These are phyloP conservation scores for Mactra quadrangularis DNA, from an alignment of 1,140 invertebrate species.

Conservation along the genomic window DNA sequence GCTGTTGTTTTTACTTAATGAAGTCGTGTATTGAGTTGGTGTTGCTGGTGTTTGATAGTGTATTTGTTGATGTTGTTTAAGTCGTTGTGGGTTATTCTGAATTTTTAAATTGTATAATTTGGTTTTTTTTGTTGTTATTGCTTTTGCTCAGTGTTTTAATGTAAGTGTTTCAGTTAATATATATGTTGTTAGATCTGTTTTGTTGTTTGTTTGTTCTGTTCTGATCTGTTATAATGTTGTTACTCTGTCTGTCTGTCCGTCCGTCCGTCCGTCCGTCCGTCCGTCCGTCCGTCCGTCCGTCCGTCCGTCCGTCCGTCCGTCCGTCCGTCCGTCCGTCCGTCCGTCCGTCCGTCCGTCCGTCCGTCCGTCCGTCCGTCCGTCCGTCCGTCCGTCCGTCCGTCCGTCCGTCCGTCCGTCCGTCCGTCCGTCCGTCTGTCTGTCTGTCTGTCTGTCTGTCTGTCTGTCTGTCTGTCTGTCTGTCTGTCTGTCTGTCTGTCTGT, in stretches of 20 bases:
- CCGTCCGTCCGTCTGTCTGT: conserved; percentile 8
- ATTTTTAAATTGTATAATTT: no score
- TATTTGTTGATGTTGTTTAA: no score
- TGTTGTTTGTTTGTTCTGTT: not conserved
- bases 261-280: not conserved
- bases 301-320: conserved; percentile 6
- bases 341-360: conserved; percentile 6
- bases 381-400: conserved; percentile 24
- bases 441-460: conserved; percentile 10
- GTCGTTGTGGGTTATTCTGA: no score
- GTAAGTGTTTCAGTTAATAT: not conserved
- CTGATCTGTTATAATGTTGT: no score
- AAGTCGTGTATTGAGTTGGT: no score
- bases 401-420: conserved; percentile 24
- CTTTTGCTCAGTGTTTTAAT: no score
- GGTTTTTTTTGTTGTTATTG: no score
- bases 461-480: conserved; percentile 10
- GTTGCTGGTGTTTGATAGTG: no score
- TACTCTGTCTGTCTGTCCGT: conserved; percentile 1
- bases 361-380: conserved; percentile 22
- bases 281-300: not conserved
- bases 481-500: conserved; percentile 10
- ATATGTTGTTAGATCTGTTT: not conserved
- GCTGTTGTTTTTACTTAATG: no score
- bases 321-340: conserved; percentile 6